Conservation (phyloP, 2,888 invertebrate genomes). For the Drosophila histrio region DNA sequence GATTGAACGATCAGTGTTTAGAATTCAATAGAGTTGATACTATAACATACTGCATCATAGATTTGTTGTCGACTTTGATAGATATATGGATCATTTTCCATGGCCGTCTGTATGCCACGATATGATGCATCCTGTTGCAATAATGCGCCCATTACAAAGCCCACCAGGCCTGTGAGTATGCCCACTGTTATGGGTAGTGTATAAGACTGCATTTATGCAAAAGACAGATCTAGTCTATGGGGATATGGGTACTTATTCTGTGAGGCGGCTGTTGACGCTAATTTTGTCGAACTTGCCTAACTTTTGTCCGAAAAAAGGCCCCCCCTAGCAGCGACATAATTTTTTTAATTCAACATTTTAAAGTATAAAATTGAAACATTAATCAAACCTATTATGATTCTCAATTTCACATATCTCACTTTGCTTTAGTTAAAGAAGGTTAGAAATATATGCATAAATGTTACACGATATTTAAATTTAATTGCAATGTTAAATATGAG, state of each 20-base stretch:
- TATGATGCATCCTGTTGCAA: slow-evolving; percentile 57
- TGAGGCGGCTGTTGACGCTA: not conserved
- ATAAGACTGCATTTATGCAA: slow-evolving; percentile 1
- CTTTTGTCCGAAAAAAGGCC: not conserved
- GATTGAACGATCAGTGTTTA: not conserved
- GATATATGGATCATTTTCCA: slow-evolving; percentile 57
- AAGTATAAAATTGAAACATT: slow-evolving; percentile 9
- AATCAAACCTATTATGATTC: slow-evolving; percentile 10
- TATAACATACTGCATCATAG: slow-evolving; percentile 54
- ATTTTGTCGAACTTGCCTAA: slow-evolving; percentile 13
- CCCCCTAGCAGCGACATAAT: not conserved
- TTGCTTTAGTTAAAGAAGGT: too few relatives aligned
- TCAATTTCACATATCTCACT: not conserved
- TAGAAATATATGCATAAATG: too few relatives aligned
- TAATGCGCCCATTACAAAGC: slow-evolving; percentile 55
- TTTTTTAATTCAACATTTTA: slow-evolving; percentile 5
- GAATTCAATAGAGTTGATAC: not conserved
- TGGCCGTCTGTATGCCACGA: slow-evolving; percentile 41
- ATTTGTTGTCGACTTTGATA: slow-evolving; percentile 45
- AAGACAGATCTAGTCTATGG: not conserved
- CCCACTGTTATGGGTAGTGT: slow-evolving; percentile 35
- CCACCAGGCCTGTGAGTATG: slow-evolving; percentile 41
- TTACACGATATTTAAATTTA: too few relatives aligned
- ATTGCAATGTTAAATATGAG: too few relatives aligned
- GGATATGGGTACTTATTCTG: not conserved